Base-by-base conservation (phyloP, 2,113 vertebrate genomes). In the Leucoraja erinaceus region DNA sequence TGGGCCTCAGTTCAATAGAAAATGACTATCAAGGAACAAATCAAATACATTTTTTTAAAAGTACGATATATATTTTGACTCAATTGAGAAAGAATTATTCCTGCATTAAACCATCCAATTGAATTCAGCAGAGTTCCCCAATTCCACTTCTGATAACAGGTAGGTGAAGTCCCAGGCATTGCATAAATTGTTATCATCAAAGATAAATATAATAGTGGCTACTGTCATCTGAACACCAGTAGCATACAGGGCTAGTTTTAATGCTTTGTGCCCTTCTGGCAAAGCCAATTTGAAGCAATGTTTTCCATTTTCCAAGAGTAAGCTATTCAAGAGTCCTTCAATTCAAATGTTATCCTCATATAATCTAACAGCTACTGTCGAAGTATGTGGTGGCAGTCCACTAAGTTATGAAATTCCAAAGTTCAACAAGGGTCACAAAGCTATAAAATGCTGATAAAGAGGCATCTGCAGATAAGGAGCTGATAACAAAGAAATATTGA, bases 331-430 rank as follows among this genome's bases (percentile, higher is more conserved):
- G 20, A 72, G 90, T 91, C 33, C n/a, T n/a, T n/a, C n/a, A n/a
- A n/a, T n/a, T n/a, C n/a, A n/a, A n/a, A n/a, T n/a, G n/a, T n/a
- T n/a, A n/a, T n/a, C 0, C 8, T 72, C 38, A 91, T 28, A 11
- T 91, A 91, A 91, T 72, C 38, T 54, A 4, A 38, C 33, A 72
- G 66, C 90, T 91, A 91, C 90, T 91, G 90, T 91, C 5, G n/a
- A 74, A 91, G 38, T 47, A 90, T 14, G 20, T 74, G 31, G 33
- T 91, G 9, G 10, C 90, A 54, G 66, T 31, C 12, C 33, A 9
- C 33, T 91, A 28, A 63, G 59, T 90, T 91, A 91, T 31, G 9
- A 91, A 91, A 54, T 91, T 91, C 90, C 90, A 91, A 91, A 91
- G 90, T 91, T 74, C 54, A 91, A 72, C 33, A 91, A 91, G 38